Evolutionary conservation across 2,797 vertebrate genomes (phyloP), one percentile per base, ranked within the genome.

Genomic region (Threskiornis aethiopicus): DNA sequence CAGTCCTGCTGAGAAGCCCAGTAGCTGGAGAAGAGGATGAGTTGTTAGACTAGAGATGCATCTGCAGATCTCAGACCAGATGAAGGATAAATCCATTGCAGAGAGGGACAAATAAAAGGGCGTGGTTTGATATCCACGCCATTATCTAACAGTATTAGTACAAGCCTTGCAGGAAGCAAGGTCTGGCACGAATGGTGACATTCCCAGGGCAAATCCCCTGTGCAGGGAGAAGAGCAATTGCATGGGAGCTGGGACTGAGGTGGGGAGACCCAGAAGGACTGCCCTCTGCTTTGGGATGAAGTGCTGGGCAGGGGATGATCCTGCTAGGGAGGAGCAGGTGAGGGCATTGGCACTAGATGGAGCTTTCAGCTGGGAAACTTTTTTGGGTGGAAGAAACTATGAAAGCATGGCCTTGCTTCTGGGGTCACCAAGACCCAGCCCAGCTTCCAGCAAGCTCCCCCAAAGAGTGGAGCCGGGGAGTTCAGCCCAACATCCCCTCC

Each of bases 41-140:
- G 42, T 6, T 57, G 21, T 28, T 28, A 22, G 54, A 17, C 15
- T n/a, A 39, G 46, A 83, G 31, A 37, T 0, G 0, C 1, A 3
- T 55, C 39, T 4, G 2, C 28, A 19, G 26, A 28, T 72, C 41
- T 79, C 33, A 20, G 57, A 39, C 17, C 46, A 94, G 61, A 25
- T 16, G 42, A 57, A 54, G 51, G 31, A 29, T 49, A 69, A 58
- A 54, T 69, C 67, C 5, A 1, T 37, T 59, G 61, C 24, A 26
- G 64, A 54, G 52, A 51, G 41, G 26, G 47, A 44, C 18, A 17
- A 35, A 41, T 49, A 46, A 59, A 71, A 82, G 64, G 29, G n/a
- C 37, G 39, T 4, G 33, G 33, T 64, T 57, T 1, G 0, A 49
- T 52, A 26, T 54, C 52, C 41, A 14, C 2, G 1, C 7, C 33